These are phyloP conservation scores for Seira sanloemensis DNA, from an alignment of 2,888 invertebrate genomes.

Conservation along the genomic window DNA sequence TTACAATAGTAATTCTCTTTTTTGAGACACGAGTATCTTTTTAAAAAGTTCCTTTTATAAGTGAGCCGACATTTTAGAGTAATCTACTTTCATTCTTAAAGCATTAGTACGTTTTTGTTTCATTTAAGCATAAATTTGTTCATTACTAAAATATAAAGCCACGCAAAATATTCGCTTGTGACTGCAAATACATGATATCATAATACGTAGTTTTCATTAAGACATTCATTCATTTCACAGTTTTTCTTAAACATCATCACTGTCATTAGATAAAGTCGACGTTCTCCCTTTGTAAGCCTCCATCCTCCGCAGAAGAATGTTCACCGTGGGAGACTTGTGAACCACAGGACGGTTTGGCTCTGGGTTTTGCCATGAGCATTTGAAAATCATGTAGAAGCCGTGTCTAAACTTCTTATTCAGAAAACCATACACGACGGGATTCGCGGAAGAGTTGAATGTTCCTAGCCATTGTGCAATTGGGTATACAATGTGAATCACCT, in stretches of 20 bases:
- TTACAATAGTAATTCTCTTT: no score
- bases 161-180: no score
- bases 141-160: no score
- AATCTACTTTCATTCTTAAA: no score
- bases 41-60: no score
- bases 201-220: no score
- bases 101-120: no score
- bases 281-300: constrained; percentile 31
- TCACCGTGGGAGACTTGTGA: constrained; percentile 63
- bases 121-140: no score
- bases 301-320: constrained; percentile 52
- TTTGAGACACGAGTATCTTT: no score
- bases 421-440: constrained; percentile 77
- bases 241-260: constrained; percentile 36
- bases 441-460: constrained; percentile 79
- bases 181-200: no score
- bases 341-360: constrained; percentile 15
- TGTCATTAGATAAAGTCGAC: constrained; percentile 43
- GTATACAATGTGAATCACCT: constrained; percentile 75
- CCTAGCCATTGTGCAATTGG: constrained; percentile 79
- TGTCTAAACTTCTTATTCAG: constrained; percentile 66
- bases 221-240: not conserved
- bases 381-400: constrained; percentile 60
- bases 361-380: constrained; percentile 46
- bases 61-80: no score